These are phyloP conservation scores for Podilymbus podiceps DNA, from an alignment of 2,113 vertebrate species.

Conservation along the genomic window DNA sequence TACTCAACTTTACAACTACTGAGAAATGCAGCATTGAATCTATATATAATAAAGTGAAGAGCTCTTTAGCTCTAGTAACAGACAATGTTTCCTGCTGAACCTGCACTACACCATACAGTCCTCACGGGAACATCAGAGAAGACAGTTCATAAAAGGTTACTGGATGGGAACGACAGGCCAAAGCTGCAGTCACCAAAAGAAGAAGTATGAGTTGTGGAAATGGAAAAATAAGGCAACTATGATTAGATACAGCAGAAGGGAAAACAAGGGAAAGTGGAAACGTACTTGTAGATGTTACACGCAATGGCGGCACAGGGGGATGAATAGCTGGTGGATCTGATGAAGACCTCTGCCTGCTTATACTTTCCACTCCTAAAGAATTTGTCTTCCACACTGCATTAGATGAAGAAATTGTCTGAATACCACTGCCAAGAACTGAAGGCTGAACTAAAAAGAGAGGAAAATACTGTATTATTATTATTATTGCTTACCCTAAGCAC, in stretches of 20 bases:
- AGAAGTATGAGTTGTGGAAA: constrained; percentile 60
- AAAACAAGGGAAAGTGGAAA: constrained; percentile 62
- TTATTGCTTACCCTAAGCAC: constrained; percentile 42
- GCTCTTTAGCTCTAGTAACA: background rate
- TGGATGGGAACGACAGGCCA: constrained; percentile 15
- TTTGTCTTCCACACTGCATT: constrained; percentile 88
- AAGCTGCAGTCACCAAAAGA: constrained; percentile 53
- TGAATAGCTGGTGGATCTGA: constrained; percentile 98
- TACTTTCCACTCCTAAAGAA: constrained; percentile 82
- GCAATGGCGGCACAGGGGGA: constrained; percentile 91
- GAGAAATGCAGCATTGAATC: background rate
- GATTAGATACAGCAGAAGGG: constrained; percentile 58
- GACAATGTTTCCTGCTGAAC: background rate
- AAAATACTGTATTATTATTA: constrained; percentile 76
- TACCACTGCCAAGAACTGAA: constrained; percentile 78
- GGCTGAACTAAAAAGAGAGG: constrained; percentile 84
- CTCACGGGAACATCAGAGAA: background rate
- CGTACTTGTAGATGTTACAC: constrained; percentile 93
- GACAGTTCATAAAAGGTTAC: background rate
- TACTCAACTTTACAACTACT: background rate
- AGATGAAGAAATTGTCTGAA: constrained; percentile 82
- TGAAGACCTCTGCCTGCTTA: constrained; percentile 92
- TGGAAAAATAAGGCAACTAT: constrained; percentile 58
- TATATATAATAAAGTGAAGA: background rate
- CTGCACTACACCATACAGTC: background rate